Evolutionary conservation across 2,888 invertebrate species (phyloP).

Genomic region (Itoplectis maculator): DNA sequence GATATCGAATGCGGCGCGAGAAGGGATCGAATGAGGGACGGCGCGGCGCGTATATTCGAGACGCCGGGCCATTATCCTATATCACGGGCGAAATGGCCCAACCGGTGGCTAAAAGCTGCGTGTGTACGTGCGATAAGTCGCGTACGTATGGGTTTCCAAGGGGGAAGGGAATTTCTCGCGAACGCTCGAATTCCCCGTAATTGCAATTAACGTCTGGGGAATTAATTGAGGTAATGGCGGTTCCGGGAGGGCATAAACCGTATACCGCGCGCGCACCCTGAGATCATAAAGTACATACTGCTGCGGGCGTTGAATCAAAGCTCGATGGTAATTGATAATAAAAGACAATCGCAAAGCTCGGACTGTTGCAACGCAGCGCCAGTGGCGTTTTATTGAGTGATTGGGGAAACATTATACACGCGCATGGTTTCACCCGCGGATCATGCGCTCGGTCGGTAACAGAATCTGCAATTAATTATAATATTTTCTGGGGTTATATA

Average conservation of each 20-base stretch:
- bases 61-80: conserved; percentile 25
- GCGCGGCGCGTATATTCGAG: background rate
- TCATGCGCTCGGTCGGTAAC: too few species aligned
- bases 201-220: conserved; percentile 23
- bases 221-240: conserved; percentile 6
- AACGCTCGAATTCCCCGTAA: conserved; percentile 8
- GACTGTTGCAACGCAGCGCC: background rate
- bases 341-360: background rate
- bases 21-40: conserved; percentile 32
- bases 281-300: conserved; percentile 1
- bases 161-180: background rate
- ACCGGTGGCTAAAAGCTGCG: background rate
- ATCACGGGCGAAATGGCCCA: conserved; percentile 11
- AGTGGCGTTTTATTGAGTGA: background rate
- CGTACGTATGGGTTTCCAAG: conserved; percentile 3
- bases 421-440: too few species aligned
- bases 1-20: conserved; percentile 63
- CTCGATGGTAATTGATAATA: background rate
- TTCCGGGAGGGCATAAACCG: background rate
- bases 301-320: background rate
- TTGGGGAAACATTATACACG: background rate
- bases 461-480: too few species aligned
- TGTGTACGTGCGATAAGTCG: conserved; percentile 13
- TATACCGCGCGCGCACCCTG: too few species aligned
- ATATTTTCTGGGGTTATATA: too few species aligned